Conservation (phyloP, 1,140 invertebrate species). For the Ridgeia piscesae region DNA sequence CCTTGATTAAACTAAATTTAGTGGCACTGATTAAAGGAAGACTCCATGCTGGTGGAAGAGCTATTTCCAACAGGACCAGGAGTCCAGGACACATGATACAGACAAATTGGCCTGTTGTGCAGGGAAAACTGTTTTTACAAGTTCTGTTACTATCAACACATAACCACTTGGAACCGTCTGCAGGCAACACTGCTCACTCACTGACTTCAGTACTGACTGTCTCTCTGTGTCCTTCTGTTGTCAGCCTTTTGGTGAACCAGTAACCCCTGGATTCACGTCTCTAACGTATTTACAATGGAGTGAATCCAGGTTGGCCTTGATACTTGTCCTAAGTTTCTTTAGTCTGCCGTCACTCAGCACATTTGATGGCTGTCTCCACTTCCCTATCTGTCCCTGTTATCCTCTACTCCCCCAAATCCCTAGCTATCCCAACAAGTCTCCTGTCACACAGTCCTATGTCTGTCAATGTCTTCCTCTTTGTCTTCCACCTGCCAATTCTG, state of each 20-base stretch:
- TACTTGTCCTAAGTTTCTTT: too few relatives aligned
- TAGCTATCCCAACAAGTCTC: too few relatives aligned
- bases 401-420: too few relatives aligned
- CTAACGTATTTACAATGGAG: neutral
- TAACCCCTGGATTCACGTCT: neutral
- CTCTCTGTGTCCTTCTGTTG: too few relatives aligned
- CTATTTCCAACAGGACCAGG: neutral
- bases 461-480: too few relatives aligned
- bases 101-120: neutral
- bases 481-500: too few relatives aligned
- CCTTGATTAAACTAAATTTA: neutral
- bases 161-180: neutral
- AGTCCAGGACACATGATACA: neutral
- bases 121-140: neutral
- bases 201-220: too few relatives aligned
- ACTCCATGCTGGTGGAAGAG: neutral
- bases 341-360: too few relatives aligned
- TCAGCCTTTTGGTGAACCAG: neutral
- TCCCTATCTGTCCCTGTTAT: too few relatives aligned
- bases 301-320: neutral
- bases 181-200: too few relatives aligned
- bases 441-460: too few relatives aligned
- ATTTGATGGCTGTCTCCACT: too few relatives aligned
- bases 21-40: neutral
- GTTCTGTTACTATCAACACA: neutral